Evolutionary conservation across 2,797 vertebrate genomes (phyloP), one percentile per base, ranked within the genome.

Genomic region (Clarias platycephalus): DNA sequence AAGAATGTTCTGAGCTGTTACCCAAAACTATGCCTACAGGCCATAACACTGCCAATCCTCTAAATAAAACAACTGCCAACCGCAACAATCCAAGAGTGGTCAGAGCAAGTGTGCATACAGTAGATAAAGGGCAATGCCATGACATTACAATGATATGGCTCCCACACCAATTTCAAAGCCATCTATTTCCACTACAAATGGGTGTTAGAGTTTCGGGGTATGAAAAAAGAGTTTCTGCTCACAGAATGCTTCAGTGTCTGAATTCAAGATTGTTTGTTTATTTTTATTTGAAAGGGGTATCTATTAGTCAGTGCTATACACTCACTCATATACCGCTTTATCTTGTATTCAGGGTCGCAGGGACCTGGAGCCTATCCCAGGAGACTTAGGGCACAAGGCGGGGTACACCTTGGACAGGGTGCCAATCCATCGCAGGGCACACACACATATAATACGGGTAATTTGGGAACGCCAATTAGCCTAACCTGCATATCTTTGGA

Each of bases 21-120:
- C 31, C 22, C 31, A 58, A 24, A 78, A 44, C 76, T 40, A 44
- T 78, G 76, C 58, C 31, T 78, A 31, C 4, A 3, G 31, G 5
- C 75, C 57, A 78, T 77, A 77, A 77, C 75, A 77, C 55, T 78
- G 13, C 8, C 34, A 40, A 5, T 37, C 57, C 22, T n/a, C 31
- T 62, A 62, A 62, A 62, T 78, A 62, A 37, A 78, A n/a, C 26
- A 77, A 13, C 37, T 40, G 55, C 28, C 74, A 58, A 28, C 44
- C 3, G 1, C 10, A 34, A 4, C 53, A 34, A 53, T 28, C 18
- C 53, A 58, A 76, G 55, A 76, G 74, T 34, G 4, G 4, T 34
- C 9, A 58, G 74, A 76, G 0, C 4, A 58, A 58, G 28, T 28
- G 31, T 22, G 74, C 20, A 15, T 28, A 60, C 4, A 60, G 75